Evolutionary conservation across 2,113 vertebrate species (phyloP), one percentile per base, ranked within the genome.

Genomic region (Vicugna pacos): DNA sequence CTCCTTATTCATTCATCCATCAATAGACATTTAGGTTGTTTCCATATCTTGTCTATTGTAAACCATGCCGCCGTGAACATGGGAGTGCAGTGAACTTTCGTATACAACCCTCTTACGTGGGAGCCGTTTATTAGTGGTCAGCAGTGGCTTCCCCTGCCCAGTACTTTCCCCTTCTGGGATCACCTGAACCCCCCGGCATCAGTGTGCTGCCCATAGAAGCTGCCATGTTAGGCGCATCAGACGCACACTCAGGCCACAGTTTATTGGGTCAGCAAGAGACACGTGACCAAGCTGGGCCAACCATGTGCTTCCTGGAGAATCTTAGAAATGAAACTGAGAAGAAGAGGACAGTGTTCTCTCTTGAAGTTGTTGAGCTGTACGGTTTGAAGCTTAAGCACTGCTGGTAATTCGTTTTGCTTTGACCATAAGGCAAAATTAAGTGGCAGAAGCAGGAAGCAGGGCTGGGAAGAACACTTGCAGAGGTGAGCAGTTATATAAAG

Each of bases 191-290:
- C 52, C 20, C 6, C 17, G 22, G 38, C 4, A 9, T 50, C 52
- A 42, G 14, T 13, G 0, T 1, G 17, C 20, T 50, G 62, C 48
- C 70, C 67, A 5, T 0, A 3, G 73, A 79, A 50, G 30, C 73
- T 2, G 35, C 54, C 12, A 8, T 19, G 7, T 20, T 58, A 20
- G 20, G 10, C 30, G 17, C 28, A 46, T 0, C 0, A 2, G 50
- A 28, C 3, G 0, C 7, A 52, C 1, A 4, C 6, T 28, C 48
- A 16, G 13, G 8, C 38, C 56, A 32, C 35, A 8, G 35, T 56
- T 89, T 58, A 65, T 69, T 83, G 81, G 86, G 50, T 54, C 38
- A 46, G 22, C 0, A 30, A 72, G 28, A 10, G n/a, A 19, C 65
- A 60, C 15, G 0, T 62, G 87, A 50, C 17, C 26, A 58, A 84